phyloP scores from a whole-genome alignment of 2,888 invertebrate genomes.

The Pyrrhia umbra region DNA sequence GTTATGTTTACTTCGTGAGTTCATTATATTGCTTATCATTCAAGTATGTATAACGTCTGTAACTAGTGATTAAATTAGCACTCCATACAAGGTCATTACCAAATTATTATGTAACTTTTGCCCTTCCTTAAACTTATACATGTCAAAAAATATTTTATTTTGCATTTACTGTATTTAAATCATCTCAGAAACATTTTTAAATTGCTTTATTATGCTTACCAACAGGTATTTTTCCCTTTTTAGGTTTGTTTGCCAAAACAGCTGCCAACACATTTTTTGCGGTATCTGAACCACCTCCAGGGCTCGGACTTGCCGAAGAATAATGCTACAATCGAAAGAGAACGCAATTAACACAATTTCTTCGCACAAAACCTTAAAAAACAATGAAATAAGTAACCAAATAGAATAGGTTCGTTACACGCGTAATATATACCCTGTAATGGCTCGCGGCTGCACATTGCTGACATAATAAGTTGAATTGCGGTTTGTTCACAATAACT shows the following conservation, averaged over 20 bases:
- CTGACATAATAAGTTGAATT: constrained; percentile 75
- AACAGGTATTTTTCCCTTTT: constrained; percentile 87
- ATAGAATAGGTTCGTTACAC: constrained; percentile 15
- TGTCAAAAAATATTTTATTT: background rate
- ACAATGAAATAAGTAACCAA: constrained; percentile 33
- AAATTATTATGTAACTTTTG: constrained; percentile 70
- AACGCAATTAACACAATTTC: constrained; percentile 22
- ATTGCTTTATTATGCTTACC: constrained; percentile 74
- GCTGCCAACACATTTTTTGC: constrained; percentile 89
- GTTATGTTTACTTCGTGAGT: background rate
- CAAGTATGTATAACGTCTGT: constrained; percentile 15
- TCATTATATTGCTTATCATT: constrained; percentile 43
- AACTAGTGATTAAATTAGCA: constrained; percentile 53
- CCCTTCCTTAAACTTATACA: constrained; percentile 17
- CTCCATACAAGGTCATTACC: constrained; percentile 74
- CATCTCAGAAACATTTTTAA: background rate
- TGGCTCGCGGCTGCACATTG: constrained; percentile 80
- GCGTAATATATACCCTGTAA: constrained; percentile 76
- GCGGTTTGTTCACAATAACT: constrained; percentile 76
- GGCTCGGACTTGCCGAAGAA: constrained; percentile 73
- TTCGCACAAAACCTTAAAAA: constrained; percentile 18
- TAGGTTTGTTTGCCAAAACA: constrained; percentile 87
- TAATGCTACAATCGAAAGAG: constrained; percentile 75
- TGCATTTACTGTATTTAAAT: background rate
- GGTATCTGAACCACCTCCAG: constrained; percentile 74